A percentile compares a stretch with the other conserved stretches of the same genome.
Conservation (phyloP, 2,797 vertebrate genomes). For the Pantherophis alleghaniensis region DNA sequence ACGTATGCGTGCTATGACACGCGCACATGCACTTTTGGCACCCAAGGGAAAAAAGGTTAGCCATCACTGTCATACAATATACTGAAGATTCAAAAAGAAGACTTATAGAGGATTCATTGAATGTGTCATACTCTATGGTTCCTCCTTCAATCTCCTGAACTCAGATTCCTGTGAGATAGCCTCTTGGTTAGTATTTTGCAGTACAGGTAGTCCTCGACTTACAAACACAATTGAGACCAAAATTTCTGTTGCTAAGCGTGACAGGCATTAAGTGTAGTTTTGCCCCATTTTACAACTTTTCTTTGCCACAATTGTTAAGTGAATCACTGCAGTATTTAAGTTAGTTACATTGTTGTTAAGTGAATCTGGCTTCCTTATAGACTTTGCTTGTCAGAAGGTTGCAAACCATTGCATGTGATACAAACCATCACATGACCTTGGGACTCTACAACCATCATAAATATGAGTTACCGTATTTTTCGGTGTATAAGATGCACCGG, state of each 20-base stretch:
- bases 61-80: neutral
- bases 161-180: neutral
- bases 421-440: neutral
- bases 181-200: neutral
- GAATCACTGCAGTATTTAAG: neutral
- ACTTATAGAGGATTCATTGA: neutral
- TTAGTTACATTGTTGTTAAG: neutral
- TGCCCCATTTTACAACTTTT: neutral
- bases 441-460: neutral
- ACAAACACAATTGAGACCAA: neutral
- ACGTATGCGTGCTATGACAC: no score
- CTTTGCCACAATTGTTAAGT: neutral
- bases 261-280: neutral
- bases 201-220: neutral
- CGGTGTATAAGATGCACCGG: no score
- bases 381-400: neutral
- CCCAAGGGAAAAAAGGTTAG: no score
- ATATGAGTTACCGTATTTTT: neutral
- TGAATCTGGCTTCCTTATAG: neutral
- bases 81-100: neutral
- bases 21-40: no score
- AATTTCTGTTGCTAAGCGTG: neutral
- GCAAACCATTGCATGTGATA: neutral
- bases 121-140: neutral
- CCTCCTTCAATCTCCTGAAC: neutral